Base-by-base conservation (phyloP, 1,140 invertebrate genomes). In the Metaphire vulgaris region DNA sequence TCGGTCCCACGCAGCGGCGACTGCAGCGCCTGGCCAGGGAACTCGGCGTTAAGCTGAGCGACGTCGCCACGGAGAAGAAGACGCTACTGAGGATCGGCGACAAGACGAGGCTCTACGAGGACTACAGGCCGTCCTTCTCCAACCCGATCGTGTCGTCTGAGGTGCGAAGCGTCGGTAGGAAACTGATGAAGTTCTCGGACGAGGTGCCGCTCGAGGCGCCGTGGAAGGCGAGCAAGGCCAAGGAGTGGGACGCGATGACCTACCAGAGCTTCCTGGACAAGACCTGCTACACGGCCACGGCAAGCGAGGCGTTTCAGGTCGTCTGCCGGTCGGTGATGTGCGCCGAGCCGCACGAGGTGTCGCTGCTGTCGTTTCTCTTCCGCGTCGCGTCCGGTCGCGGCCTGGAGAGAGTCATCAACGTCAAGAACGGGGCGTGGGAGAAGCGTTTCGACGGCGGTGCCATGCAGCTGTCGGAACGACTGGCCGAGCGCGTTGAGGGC, bases 231-330 rank as follows among this genome's bases (percentile, higher is more conserved):
- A 82, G 84, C 1, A 79, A 85, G 64, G 86, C 86, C 16, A 77
- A 83, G 66, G 82, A 86, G 78, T 87, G 85, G 85, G 86, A 87
- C 71, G 80, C 74, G 0, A 85, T 86, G 83, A 86, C 85, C 12
- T 81, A 82, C 33, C 78, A 83, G 76, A 79, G 85, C 65, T 87
- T 86, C 74, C 71, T 83, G n/a, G 77, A 86, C 64, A 80, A 84
- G 80, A 77, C 81, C 72, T 79, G 82, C 2, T 85, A 81, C 81
- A 86, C 85, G n/a, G n/a, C n/a, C n/a, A n/a, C n/a, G n/a, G n/a
- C n/a, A n/a, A n/a, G n/a, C n/a, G n/a, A n/a, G n/a, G n/a, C n/a
- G n/a, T n/a, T n/a, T n/a, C n/a, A n/a, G 16, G 14, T 21, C 15
- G 29, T 15, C 16, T 15, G 69, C 29, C 69, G 16, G 15, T 15